These are phyloP conservation scores for Dexiosoma caninum DNA, from an alignment of 2,888 invertebrate species.

Conservation along the genomic window DNA sequence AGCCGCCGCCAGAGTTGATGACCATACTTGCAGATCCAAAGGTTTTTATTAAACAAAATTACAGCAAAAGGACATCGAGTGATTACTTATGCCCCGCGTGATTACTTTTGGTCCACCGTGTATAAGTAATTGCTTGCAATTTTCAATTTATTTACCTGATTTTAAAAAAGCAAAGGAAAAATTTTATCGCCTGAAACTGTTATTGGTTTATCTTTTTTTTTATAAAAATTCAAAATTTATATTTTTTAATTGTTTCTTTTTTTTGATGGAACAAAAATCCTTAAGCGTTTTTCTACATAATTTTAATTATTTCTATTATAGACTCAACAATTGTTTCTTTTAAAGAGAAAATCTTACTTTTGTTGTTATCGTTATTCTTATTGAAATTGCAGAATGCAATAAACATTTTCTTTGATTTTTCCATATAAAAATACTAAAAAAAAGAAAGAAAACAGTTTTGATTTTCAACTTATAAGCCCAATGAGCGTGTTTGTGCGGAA, in stretches of 20 bases:
- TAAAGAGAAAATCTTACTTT: background rate
- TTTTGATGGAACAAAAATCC: constrained; percentile 29
- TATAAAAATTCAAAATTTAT: background rate
- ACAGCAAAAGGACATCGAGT: too few species aligned
- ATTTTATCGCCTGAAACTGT: background rate
- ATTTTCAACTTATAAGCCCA: background rate
- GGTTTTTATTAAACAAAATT: too few species aligned
- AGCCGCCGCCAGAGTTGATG: too few species aligned
- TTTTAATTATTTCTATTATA: background rate
- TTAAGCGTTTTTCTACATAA: constrained; percentile 28
- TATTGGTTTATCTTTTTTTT: background rate
- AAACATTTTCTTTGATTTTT: constrained; percentile 35
- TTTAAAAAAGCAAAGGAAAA: background rate
- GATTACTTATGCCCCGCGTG: too few species aligned
- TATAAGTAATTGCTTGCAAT: background rate
- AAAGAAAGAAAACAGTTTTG: too few species aligned
- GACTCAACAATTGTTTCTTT: background rate
- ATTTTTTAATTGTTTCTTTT: background rate
- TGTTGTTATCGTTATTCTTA: background rate
- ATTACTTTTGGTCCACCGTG: too few species aligned
- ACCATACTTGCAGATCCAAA: too few species aligned
- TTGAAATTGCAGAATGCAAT: constrained; percentile 25
- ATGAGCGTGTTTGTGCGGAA: too few species aligned
- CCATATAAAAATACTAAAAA: too few species aligned
- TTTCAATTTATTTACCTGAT: background rate